phyloP scores from a whole-genome alignment of 2,888 invertebrate genomes.

The Holacanthella duospinosa region DNA sequence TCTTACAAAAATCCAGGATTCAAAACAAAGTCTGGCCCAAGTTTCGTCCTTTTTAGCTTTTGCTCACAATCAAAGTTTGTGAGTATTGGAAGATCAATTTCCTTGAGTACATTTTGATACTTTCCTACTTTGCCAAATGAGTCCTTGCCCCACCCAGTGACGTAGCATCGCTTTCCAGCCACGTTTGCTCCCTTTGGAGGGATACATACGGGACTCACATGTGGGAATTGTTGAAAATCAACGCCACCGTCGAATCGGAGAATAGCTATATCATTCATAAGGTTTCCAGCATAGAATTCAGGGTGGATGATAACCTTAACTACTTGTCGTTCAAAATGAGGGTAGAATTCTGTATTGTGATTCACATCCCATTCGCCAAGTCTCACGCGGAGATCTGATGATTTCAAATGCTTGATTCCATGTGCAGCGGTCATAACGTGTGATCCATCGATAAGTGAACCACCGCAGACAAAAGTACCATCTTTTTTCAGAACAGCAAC shows the following conservation, averaged over 20 bases:
- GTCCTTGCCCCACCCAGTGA: conserved; percentile 88
- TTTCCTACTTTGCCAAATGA: conserved; percentile 66
- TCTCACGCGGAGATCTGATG: conserved; percentile 67
- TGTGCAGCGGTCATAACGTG: conserved; percentile 76
- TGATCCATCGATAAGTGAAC: conserved; percentile 69
- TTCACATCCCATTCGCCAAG: conserved; percentile 93
- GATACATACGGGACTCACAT: conserved; percentile 82
- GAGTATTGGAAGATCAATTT: conserved; percentile 82
- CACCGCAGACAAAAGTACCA: conserved; percentile 84
- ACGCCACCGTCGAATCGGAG: conserved; percentile 74
- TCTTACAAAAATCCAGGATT: conserved; percentile 77
- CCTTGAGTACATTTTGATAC: conserved; percentile 82
- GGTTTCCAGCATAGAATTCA: conserved; percentile 85
- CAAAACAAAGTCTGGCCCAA: conserved; percentile 74
- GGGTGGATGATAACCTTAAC: conserved; percentile 76
- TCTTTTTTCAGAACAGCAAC: conserved; percentile 81
- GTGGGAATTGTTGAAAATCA: conserved; percentile 58
- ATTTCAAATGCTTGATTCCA: conserved; percentile 73
- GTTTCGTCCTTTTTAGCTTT: conserved; percentile 67
- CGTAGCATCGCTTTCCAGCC: conserved; percentile 75
- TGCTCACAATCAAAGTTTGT: conserved; percentile 69
- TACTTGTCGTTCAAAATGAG: conserved; percentile 78
- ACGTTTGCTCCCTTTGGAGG: conserved; percentile 74
- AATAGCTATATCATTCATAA: conserved; percentile 87
- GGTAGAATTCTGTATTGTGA: conserved; percentile 85